Conservation (phyloP, 2,888 invertebrate species). For the Ophioninae sp. region DNA sequence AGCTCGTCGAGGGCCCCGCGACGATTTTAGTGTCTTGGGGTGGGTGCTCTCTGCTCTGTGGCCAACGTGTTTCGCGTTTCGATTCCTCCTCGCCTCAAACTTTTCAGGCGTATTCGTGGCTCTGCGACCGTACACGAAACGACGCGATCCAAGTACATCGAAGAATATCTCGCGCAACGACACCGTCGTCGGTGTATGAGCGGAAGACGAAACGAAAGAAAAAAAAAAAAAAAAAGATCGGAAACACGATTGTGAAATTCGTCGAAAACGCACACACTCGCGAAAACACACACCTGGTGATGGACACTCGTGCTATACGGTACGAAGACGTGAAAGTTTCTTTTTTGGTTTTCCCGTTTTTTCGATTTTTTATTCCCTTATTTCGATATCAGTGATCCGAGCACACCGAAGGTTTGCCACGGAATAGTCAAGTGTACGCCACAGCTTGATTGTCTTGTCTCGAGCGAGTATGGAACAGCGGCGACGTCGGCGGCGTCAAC, state of each 20-base stretch:
- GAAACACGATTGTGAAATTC: conserved; percentile 24
- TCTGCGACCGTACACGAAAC: neutral
- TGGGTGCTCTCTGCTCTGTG: conserved; percentile 77
- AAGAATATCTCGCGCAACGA: neutral
- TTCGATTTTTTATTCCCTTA: neutral
- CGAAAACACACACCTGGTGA: conserved; percentile 79
- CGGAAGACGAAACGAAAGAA: neutral
- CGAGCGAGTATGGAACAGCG: conserved; percentile 44
- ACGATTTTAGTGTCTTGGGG: conserved; percentile 81
- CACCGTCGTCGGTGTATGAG: neutral
- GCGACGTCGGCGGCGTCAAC: conserved; percentile 54
- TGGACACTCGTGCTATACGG: conserved; percentile 77
- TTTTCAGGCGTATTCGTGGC: neutral
- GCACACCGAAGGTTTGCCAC: conserved; percentile 54
- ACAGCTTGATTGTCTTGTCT: conserved; percentile 12
- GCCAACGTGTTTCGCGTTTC: conserved; percentile 77
- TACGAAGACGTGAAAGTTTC: conserved; percentile 81
- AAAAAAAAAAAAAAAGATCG: conserved; percentile 21
- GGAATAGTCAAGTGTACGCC: conserved; percentile 50
- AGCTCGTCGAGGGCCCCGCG: conserved; percentile 80
- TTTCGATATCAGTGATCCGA: conserved; percentile 54
- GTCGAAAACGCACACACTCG: conserved; percentile 80
- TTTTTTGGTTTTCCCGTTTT: conserved; percentile 20
- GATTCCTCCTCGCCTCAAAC: conserved; percentile 8
- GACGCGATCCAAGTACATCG: neutral